phyloP scores from a whole-genome alignment of 2,797 vertebrate species.

The Ctenopoma kingsleyae region DNA sequence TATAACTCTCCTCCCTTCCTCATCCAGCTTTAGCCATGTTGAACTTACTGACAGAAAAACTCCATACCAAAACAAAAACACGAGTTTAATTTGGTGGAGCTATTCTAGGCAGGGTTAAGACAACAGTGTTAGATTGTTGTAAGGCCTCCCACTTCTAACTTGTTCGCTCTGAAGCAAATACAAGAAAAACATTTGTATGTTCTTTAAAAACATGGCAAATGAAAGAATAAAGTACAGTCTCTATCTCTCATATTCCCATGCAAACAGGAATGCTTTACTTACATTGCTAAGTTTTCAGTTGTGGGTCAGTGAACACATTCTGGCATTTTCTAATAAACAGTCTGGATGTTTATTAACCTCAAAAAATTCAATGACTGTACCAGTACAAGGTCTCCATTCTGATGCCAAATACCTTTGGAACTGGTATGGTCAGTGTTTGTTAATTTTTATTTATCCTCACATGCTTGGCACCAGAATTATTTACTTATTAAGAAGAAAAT shows the following conservation, averaged over 20 bases:
- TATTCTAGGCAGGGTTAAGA: conserved; percentile 77
- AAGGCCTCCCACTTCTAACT: conserved; percentile 21
- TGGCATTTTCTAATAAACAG: conserved; percentile 18
- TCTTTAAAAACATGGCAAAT: conserved; percentile 18
- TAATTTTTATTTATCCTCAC: conserved; percentile 32
- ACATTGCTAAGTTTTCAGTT: background rate
- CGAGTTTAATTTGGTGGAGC: conserved; percentile 64
- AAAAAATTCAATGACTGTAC: background rate
- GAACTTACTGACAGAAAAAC: conserved; percentile 35
- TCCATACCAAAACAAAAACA: conserved; percentile 61
- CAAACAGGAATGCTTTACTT: background rate
- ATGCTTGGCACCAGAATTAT: conserved; percentile 12
- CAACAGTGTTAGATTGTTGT: conserved; percentile 53
- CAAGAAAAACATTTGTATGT: conserved; percentile 57
- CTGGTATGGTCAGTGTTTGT: conserved; percentile 1
- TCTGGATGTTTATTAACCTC: conserved; percentile 36
- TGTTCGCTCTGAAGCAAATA: conserved; percentile 6
- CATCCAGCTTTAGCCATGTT: conserved; percentile 9
- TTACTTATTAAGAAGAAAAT: conserved; percentile 1
- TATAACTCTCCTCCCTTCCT: background rate
- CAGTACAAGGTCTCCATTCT: background rate
- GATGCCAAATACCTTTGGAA: conserved; percentile 18
- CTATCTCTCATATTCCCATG: background rate
- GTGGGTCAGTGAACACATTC: background rate
- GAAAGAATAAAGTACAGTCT: background rate